A percentile compares a stretch with the other conserved stretches of the same genome.
These are phyloP conservation scores for Etheostoma perlongum DNA, from an alignment of 2,797 vertebrate genomes.

Conservation along the genomic window DNA sequence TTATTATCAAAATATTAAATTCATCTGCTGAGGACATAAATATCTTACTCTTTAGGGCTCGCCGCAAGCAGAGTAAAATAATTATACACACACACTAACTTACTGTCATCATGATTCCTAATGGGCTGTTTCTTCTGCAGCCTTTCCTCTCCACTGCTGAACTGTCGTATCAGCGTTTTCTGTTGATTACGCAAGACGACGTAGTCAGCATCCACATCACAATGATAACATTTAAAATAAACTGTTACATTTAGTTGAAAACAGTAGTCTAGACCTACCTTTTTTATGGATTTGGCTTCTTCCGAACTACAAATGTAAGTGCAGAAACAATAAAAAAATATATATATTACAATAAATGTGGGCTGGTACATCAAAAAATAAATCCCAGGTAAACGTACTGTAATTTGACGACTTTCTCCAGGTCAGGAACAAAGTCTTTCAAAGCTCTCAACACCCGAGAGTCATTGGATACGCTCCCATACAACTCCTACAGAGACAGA, in stretches of 20 bases:
- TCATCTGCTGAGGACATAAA: neutral
- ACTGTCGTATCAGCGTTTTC: conserved; percentile 95
- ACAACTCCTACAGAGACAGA: conserved; percentile 89
- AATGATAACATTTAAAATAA: neutral
- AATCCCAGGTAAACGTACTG: conserved; percentile 85
- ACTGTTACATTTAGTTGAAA: neutral
- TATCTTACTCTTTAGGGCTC: neutral
- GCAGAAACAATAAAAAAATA: conserved; percentile 7
- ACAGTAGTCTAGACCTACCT: conserved; percentile 79
- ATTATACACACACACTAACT: conserved; percentile 56
- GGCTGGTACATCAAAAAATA: neutral
- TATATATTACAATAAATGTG: neutral
- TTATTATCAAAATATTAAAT: neutral
- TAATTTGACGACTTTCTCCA: conserved; percentile 95
- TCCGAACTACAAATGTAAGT: conserved; percentile 87
- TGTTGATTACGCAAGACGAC: conserved; percentile 75
- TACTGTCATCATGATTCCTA: conserved; percentile 94
- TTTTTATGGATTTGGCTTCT: conserved; percentile 91
- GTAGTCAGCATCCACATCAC: conserved; percentile 21
- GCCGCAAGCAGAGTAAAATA: neutral
- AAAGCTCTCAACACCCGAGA: conserved; percentile 90
- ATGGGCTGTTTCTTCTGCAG: conserved; percentile 95
- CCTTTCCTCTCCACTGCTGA: conserved; percentile 94
- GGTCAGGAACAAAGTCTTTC: conserved; percentile 93
- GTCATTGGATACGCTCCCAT: conserved; percentile 94